Base-by-base conservation (phyloP, 2,113 vertebrate genomes). In the Platycercus adscitus region DNA sequence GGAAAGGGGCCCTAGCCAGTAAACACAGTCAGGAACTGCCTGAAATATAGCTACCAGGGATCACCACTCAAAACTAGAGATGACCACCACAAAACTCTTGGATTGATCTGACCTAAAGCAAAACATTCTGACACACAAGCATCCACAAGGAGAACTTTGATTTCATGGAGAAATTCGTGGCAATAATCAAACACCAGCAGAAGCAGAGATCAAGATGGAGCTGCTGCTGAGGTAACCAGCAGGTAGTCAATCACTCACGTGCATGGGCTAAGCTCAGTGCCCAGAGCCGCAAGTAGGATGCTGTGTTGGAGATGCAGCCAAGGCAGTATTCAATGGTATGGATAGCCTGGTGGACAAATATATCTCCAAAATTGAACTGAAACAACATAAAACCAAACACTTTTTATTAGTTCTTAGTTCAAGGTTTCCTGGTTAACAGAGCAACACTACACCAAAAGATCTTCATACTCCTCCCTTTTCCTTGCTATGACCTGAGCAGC, bases 251-350 rank as follows among this genome's bases (percentile, higher is more conserved):
- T 37, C 50, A 97, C 98, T 98, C 92, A 98, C 98, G 97, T 81
- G 98, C 98, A 68, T 98, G 98, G 44, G 98, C 98, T 92, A 98
- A 90, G 81, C 98, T 98, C 63, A 98, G 96, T 0, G 98, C 98
- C 98, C 98, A 98, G 68, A 98, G 98, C 7, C 98, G 96, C 69
- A 98, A 94, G 92, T 98, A 98, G 41, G 98, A 98, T 21, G 98
- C 98, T 37, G 98, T 98, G 95, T 98, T 98, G 83, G 98, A 98
- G 96, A 98, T 98, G 94, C 98, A 98, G 88, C 98, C 98, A 58
- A 98, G 98, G 71, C 98, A 98, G 89, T 98, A 98, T 75, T 98
- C 98, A 37, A 98, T 98, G 60, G 98, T 98, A 80, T 98, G 98
- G 83, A 98, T 98, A 29, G 97, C 97, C 92, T 98, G 98, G 87